Percentiles rank a stretch among this genome's conserved stretches.
phyloP scores from a whole-genome alignment of 2,888 invertebrate species.

The Incurvaria masculella region DNA sequence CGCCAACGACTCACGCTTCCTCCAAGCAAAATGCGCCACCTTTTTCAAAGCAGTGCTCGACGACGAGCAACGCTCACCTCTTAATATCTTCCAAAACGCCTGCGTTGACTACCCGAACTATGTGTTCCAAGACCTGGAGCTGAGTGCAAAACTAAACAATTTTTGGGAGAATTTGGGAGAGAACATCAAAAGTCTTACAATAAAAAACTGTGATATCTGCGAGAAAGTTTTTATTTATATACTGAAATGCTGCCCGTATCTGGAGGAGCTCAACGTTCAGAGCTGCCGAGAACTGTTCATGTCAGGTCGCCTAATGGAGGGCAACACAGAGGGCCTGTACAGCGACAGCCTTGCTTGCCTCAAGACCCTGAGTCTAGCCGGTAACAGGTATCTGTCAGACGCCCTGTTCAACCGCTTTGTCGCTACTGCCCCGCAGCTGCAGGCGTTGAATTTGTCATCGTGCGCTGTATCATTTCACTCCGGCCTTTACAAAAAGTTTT shows the following conservation, averaged over 20 bases:
- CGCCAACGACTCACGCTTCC: slow-evolving; percentile 58
- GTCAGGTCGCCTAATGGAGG: slow-evolving; percentile 66
- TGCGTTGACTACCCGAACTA: slow-evolving; percentile 44
- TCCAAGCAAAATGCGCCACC: slow-evolving; percentile 49
- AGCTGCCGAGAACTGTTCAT: slow-evolving; percentile 70
- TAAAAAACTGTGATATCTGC: slow-evolving; percentile 61
- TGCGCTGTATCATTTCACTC: slow-evolving; percentile 70
- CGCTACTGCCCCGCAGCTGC: slow-evolving; percentile 56
- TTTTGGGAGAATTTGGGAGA: slow-evolving; percentile 61
- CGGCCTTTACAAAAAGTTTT: slow-evolving; percentile 65
- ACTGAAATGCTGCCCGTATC: slow-evolving; percentile 51
- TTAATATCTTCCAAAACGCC: slow-evolving; percentile 41
- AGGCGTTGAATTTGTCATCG: slow-evolving; percentile 61
- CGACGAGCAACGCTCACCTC: slow-evolving; percentile 35
- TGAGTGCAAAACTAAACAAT: slow-evolving; percentile 41
- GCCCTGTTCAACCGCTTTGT: slow-evolving; percentile 66
- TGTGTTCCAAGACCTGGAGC: slow-evolving; percentile 53
- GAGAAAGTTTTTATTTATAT: slow-evolving; percentile 62
- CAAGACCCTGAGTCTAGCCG: slow-evolving; percentile 57
- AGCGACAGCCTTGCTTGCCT: slow-evolving; percentile 49
- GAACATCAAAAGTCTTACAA: slow-evolving; percentile 48
- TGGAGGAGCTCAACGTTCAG: slow-evolving; percentile 58
- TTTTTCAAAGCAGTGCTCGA: slow-evolving; percentile 41
- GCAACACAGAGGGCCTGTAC: slow-evolving; percentile 51
- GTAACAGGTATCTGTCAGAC: slow-evolving; percentile 72